phyloP scores from a whole-genome alignment of 2,113 vertebrate species.

The Conger conger region DNA sequence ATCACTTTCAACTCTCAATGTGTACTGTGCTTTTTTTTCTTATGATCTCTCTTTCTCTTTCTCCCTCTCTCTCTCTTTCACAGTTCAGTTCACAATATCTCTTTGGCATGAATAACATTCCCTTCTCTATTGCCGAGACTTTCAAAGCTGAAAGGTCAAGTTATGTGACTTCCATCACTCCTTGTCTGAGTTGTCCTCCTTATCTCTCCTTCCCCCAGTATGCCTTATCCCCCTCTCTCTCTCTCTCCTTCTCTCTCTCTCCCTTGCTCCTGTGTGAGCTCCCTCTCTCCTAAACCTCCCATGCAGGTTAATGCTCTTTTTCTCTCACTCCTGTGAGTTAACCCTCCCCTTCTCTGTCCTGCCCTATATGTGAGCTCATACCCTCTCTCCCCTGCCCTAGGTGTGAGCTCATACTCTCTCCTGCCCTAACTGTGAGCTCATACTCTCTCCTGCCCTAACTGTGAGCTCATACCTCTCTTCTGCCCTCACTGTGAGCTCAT shows the following conservation, averaged over 20 bases:
- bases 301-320: neutral
- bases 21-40: neutral
- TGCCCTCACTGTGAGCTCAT: neutral
- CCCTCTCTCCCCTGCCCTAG: no score
- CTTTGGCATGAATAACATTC: neutral
- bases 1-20: no score
- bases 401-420: no score
- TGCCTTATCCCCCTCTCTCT: neutral
- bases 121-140: neutral
- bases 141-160: neutral
- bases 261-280: neutral
- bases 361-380: neutral
- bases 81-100: neutral
- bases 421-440: no score
- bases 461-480: no score
- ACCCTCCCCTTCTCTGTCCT: constrained; percentile 28
- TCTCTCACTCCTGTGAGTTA: constrained; percentile 27
- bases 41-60: neutral
- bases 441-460: no score
- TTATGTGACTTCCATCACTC: neutral
- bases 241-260: constrained; percentile 3
- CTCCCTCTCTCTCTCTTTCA: neutral
- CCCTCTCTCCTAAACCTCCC: neutral
- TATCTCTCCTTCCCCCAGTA: neutral
- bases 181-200: neutral